A percentile compares a stretch with the other conserved stretches of the same genome.
Evolutionary conservation across 2,888 invertebrate genomes (phyloP).

Genomic region (Brassicogethes aeneus): DNA sequence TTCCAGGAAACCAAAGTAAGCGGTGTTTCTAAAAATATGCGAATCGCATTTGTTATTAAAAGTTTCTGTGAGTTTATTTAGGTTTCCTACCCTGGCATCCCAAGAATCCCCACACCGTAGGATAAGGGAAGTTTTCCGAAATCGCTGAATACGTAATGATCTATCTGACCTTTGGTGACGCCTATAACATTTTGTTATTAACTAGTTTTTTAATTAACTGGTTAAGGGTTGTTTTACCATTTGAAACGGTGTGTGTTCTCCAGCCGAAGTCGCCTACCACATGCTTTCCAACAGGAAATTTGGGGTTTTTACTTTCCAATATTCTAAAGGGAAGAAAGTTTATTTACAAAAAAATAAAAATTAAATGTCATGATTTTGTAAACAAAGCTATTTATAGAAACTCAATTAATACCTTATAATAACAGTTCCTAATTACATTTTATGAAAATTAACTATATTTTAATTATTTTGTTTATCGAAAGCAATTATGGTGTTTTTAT

Average conservation of each 20-base stretch:
- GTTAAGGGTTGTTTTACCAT: no score
- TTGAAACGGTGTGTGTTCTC: constrained; percentile 49
- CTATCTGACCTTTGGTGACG: constrained; percentile 39
- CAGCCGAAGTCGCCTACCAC: constrained; percentile 58
- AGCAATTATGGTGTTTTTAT: no score
- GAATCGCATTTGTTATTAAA: constrained; percentile 3
- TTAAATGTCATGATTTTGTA: no score
- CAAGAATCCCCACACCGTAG: constrained; percentile 52
- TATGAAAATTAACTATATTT: no score
- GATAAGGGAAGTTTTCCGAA: constrained; percentile 51
- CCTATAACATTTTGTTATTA: no score
- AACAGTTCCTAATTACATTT: no score
- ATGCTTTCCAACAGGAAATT: constrained; percentile 54
- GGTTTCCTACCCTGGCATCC: constrained; percentile 70
- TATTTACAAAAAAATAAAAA: no score
- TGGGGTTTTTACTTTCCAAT: constrained; percentile 52
- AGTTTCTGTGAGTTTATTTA: no score
- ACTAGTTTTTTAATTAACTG: no score
- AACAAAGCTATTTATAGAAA: no score
- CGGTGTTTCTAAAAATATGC: constrained; percentile 52
- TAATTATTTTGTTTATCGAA: no score
- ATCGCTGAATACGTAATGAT: constrained; percentile 45
- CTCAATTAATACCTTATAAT: no score
- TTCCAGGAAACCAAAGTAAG: constrained; percentile 63
- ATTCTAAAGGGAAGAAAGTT: constrained; percentile 52